Conservation (phyloP, 2,797 vertebrate genomes). For the Anguilla megastoma region DNA sequence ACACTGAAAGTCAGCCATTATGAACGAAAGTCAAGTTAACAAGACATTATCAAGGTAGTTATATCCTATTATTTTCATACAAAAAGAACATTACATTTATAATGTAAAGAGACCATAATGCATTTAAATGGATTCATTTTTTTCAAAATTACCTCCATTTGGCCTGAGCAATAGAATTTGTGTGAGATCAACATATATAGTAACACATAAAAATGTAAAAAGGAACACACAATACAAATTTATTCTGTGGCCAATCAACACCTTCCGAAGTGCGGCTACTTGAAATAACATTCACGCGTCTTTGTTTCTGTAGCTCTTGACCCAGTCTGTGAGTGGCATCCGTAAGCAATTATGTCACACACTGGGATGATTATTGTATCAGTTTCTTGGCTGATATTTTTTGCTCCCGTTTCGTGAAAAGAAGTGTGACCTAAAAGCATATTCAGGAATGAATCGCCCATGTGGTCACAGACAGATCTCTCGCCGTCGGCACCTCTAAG, state of each 20-base stretch:
- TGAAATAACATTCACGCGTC: background rate
- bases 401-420: background rate
- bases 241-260: background rate
- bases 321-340: background rate
- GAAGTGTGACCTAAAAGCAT: background rate
- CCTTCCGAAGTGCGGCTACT: background rate
- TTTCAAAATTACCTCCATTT: background rate
- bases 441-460: background rate
- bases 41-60: background rate
- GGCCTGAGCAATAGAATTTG: background rate
- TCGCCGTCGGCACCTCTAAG: background rate
- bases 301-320: background rate
- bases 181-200: background rate
- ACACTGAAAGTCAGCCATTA: background rate
- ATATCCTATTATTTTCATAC: background rate
- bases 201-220: too few species aligned
- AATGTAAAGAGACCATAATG: background rate
- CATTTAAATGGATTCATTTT: background rate
- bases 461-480: background rate
- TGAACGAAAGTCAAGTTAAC: background rate
- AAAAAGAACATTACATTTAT: background rate
- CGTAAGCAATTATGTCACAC: background rate
- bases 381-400: background rate
- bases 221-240: background rate
- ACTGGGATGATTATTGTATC: background rate